These are phyloP conservation scores for Eupithecia centaureata DNA, from an alignment of 2,888 invertebrate species.

Conservation along the genomic window DNA sequence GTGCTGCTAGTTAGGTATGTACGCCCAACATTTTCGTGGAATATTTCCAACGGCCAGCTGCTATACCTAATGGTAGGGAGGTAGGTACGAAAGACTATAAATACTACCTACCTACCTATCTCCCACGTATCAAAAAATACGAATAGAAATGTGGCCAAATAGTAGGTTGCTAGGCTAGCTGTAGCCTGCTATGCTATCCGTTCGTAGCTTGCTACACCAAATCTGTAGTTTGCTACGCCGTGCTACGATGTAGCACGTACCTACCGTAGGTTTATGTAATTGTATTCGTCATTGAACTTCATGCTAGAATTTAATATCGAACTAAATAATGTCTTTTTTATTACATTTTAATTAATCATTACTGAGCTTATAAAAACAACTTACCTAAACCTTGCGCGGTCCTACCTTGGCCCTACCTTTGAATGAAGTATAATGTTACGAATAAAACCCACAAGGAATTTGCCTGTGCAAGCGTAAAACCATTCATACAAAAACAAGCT, in stretches of 20 bases:
- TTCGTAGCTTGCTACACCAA: neutral
- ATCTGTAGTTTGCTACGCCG: neutral
- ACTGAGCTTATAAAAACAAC: neutral
- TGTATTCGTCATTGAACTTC: neutral
- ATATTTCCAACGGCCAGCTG: no score
- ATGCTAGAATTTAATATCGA: no score
- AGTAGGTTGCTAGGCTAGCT: neutral
- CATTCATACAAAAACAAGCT: neutral
- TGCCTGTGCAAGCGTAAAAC: neutral
- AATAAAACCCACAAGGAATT: neutral
- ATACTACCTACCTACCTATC: no score
- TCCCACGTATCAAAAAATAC: no score
- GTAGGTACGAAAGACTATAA: no score
- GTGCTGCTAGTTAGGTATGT: no score
- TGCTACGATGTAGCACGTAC: neutral
- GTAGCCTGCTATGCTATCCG: no score
- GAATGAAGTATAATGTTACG: neutral
- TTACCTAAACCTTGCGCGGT: neutral
- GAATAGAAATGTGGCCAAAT: neutral
- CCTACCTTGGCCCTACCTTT: no score
- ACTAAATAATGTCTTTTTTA: no score
- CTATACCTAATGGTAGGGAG: no score
- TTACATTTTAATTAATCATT: no score
- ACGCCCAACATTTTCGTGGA: neutral
- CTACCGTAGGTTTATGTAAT: neutral